Conservation (phyloP, 2,113 vertebrate genomes). For the Candoia aspera region DNA sequence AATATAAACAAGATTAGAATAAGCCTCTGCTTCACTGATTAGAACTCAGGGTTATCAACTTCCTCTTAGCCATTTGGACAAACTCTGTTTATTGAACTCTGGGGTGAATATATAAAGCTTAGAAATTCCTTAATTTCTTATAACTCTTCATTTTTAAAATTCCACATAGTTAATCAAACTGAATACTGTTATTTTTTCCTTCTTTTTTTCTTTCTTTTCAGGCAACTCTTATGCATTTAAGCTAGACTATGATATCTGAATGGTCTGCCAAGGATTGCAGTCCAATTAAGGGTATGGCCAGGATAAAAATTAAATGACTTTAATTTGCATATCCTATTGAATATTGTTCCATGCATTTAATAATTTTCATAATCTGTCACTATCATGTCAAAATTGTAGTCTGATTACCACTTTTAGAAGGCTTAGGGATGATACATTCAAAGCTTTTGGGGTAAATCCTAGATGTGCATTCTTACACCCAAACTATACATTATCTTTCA, state of each 20-base stretch:
- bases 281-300: background rate
- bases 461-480: background rate
- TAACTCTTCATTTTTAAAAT: slow-evolving; percentile 16
- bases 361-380: background rate
- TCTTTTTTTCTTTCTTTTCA: background rate
- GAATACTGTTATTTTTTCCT: background rate
- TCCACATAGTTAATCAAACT: background rate
- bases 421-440: background rate
- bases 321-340: background rate
- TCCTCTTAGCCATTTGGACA: background rate
- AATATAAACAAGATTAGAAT: slow-evolving; percentile 26
- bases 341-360: background rate
- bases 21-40: slow-evolving; percentile 2
- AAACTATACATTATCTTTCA: background rate
- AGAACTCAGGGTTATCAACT: background rate
- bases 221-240: background rate
- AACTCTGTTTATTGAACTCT: background rate
- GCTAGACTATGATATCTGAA: background rate
- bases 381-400: background rate
- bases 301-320: background rate
- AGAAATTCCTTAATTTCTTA: background rate
- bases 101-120: slow-evolving; percentile 25
- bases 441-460: background rate
- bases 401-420: background rate
- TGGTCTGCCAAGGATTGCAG: background rate